A percentile compares a stretch with the other conserved stretches of the same genome.
These are phyloP conservation scores for Heteromurus nitidus DNA, from an alignment of 2,888 invertebrate species.

Conservation along the genomic window DNA sequence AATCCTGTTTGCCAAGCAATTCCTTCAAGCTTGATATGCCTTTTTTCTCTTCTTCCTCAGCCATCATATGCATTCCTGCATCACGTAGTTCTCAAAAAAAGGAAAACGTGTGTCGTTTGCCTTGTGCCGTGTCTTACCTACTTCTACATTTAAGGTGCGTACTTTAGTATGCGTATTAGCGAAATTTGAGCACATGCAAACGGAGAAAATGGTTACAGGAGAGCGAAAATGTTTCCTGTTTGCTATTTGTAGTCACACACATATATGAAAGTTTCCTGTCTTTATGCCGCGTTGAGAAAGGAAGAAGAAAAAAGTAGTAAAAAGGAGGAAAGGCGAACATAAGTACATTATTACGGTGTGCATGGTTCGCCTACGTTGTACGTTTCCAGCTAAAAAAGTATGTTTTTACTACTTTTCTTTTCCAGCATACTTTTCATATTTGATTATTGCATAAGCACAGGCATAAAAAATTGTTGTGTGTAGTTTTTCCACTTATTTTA, in stretches of 20 bases:
- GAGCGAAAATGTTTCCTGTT: constrained; percentile 13
- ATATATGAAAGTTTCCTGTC: neutral
- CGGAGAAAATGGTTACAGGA: neutral
- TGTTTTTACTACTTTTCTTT: too few species aligned
- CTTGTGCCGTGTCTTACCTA: neutral
- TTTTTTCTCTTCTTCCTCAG: too few species aligned
- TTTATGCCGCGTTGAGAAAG: neutral
- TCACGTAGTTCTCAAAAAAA: too few species aligned
- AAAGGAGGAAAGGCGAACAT: neutral
- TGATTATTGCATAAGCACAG: constrained; percentile 41
- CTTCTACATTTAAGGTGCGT: neutral
- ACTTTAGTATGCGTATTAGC: too few species aligned
- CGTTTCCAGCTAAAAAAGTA: neutral
- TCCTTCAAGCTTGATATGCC: neutral
- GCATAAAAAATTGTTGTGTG: neutral
- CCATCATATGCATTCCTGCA: too few species aligned
- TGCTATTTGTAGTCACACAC: neutral
- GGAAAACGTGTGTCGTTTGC: neutral
- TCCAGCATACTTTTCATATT: neutral
- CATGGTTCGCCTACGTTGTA: too few species aligned
- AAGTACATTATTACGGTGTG: too few species aligned
- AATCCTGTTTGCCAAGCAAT: constrained; percentile 31
- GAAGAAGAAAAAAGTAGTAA: neutral
- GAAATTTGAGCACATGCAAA: neutral
- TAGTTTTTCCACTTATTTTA: neutral